Base-by-base conservation (phyloP, 2,797 vertebrate species). In the Percopsis omiscomaycus region DNA sequence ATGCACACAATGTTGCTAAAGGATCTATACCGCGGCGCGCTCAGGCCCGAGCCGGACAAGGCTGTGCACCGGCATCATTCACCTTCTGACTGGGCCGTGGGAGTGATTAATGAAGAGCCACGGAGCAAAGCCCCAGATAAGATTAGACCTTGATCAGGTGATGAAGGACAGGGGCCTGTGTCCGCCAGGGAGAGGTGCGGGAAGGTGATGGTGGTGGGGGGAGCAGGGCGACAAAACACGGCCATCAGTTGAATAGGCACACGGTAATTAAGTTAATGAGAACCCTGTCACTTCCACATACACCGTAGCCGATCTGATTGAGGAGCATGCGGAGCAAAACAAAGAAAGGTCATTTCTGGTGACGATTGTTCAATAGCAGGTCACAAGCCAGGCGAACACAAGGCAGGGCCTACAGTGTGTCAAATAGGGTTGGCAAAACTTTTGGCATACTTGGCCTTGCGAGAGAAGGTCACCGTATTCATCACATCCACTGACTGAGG, bases 21-120 rank as follows among this genome's bases (percentile, higher is more conserved):
- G 55, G 69, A 82, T 76, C 71, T 52, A 69, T 75, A 56, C 56
- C 2, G 10, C 57, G 12, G 29, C 66, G 32, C 32, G 13, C 3
- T 56, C 57, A 5, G 10, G 51, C 56, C 60, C 64, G 74, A 71
- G 69, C 68, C 53, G 37, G 79, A 81, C 87, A 87, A 88, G 89
- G 86, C 87, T 74, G 69, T 61, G 62, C 79, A 22, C 79, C 82
- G 68, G 80, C 79, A 86, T 89, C 86, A 82, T 76, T 88, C 86
- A 86, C 59, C 66, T 72, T 86, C 73, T 86, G 86, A 91, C 82
- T 87, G 72, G 83, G 66, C 79, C 50, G 12, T 60, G 66, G 71
- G 69, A 84, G 84, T 91, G 88, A 92, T 91, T 92, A 86, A 91
- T 91, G 88, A 87, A 82, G 68, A 86, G 77, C 77, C 68, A 71